A percentile compares a stretch with the other conserved stretches of the same genome.
Conservation (phyloP, 30 jellyfish, hydroid and myxozoan species). For the Chrysaora quinquecirrha region DNA sequence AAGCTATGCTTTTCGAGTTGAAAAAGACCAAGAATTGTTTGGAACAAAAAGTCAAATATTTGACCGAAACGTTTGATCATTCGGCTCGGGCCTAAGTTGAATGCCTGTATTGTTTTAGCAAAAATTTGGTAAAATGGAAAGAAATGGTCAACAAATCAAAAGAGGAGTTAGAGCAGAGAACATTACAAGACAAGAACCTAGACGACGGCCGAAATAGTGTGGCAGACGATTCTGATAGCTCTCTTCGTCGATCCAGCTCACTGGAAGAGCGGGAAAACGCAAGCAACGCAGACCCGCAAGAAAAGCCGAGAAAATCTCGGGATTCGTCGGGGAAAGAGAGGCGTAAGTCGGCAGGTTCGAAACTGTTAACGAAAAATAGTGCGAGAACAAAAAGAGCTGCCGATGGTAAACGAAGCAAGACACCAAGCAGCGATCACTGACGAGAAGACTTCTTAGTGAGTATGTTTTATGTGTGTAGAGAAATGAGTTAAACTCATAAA, state of each 20-base stretch:
- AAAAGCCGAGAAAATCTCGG: constrained; percentile 21
- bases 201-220: constrained; percentile 1
- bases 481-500: too few relatives aligned
- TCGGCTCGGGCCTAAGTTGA: too few relatives aligned
- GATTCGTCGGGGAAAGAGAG: constrained; percentile 29
- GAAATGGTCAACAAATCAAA: constrained; percentile 75
- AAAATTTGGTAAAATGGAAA: constrained; percentile 70
- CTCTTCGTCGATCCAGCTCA: constrained; percentile 48
- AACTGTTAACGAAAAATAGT: constrained; percentile 4
- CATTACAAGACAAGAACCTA: constrained; percentile 24
- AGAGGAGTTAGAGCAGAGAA: constrained; percentile 59
- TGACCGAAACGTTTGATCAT: too few relatives aligned
- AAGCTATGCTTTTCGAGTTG: too few relatives aligned
- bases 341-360: constrained; percentile 34
- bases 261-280: constrained; percentile 41
- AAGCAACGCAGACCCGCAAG: constrained; percentile 43
- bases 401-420: neutral
- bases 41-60: too few relatives aligned
- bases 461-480: too few relatives aligned
- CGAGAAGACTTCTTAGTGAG: too few relatives aligned
- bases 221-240: constrained; percentile 27
- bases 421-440: neutral
- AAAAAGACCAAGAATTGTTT: too few relatives aligned
- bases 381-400: constrained; percentile 33
- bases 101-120: too few relatives aligned